Conservation (phyloP, 2,888 invertebrate genomes). For the Leptopilina syphax region DNA sequence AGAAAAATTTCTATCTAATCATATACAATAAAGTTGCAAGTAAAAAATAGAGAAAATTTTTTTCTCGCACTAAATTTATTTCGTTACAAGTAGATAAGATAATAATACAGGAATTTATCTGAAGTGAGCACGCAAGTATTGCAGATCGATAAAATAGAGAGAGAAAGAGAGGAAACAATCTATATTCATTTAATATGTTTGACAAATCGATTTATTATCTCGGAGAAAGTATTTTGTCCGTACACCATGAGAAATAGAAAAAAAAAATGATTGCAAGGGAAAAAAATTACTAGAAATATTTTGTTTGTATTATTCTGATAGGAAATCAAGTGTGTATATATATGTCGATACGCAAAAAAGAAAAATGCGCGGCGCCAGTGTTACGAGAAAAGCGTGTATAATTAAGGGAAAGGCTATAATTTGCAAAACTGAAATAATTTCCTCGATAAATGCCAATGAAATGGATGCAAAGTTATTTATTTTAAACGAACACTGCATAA, state of each 20-base stretch:
- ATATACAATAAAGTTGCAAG: too few relatives aligned
- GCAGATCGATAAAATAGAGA: not conserved
- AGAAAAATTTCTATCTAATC: too few relatives aligned
- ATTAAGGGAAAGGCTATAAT: constrained; percentile 28
- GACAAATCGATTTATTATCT: constrained; percentile 2
- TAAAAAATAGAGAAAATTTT: not conserved
- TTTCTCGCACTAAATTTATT: not conserved
- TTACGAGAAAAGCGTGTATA: constrained; percentile 14
- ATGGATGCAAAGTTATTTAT: not conserved
- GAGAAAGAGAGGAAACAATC: not conserved
- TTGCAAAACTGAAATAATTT: constrained; percentile 17
- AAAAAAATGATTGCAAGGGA: not conserved
- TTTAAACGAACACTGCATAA: not conserved
- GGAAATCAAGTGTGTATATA: not conserved
- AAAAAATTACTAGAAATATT: not conserved
- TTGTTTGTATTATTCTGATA: constrained; percentile 2
- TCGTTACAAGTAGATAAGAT: constrained; percentile 5
- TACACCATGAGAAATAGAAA: not conserved
- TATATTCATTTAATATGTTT: constrained; percentile 7
- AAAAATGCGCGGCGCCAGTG: constrained; percentile 1
- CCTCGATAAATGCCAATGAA: constrained; percentile 18
- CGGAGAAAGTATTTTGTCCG: not conserved
- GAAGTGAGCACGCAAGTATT: not conserved
- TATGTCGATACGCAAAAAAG: not conserved
- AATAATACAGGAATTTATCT: not conserved